Percentiles rank a stretch among this genome's conserved stretches.
These are phyloP conservation scores for Athrips mouffetella DNA, from an alignment of 2,888 invertebrate genomes.

Conservation along the genomic window DNA sequence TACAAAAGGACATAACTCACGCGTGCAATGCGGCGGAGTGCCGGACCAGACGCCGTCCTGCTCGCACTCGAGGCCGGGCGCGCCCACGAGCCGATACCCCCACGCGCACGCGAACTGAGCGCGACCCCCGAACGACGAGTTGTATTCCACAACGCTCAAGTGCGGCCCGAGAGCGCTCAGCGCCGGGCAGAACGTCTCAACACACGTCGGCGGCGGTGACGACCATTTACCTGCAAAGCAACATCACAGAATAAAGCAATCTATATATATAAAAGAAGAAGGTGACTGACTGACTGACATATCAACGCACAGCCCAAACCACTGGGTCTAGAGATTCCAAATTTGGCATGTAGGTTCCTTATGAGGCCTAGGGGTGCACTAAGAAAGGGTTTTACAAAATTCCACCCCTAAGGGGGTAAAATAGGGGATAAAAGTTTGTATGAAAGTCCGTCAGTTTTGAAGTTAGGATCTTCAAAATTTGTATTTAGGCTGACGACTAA, in stretches of 20 bases:
- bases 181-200: conserved; percentile 87
- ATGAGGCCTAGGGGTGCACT: too few relatives aligned
- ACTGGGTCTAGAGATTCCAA: too few relatives aligned
- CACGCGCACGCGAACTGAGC: conserved; percentile 90
- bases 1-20: too few relatives aligned
- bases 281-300: too few relatives aligned
- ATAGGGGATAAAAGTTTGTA: too few relatives aligned
- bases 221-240: conserved; percentile 86
- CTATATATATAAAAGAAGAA: not conserved
- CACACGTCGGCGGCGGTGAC: conserved; percentile 83
- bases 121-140: conserved; percentile 88
- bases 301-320: too few relatives aligned
- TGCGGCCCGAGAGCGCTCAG: conserved; percentile 83
- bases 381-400: too few relatives aligned
- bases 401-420: too few relatives aligned
- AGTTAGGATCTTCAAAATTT: too few relatives aligned
- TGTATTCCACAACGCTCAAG: conserved; percentile 86
- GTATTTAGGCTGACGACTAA: too few relatives aligned
- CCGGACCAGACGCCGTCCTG: conserved; percentile 89
- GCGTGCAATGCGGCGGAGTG: conserved; percentile 84
- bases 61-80: conserved; percentile 88
- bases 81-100: conserved; percentile 88
- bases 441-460: too few relatives aligned
- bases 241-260: not conserved
- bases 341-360: too few relatives aligned